These are phyloP conservation scores for Ophion slaviceki DNA, from an alignment of 2,888 invertebrate genomes.

Conservation along the genomic window DNA sequence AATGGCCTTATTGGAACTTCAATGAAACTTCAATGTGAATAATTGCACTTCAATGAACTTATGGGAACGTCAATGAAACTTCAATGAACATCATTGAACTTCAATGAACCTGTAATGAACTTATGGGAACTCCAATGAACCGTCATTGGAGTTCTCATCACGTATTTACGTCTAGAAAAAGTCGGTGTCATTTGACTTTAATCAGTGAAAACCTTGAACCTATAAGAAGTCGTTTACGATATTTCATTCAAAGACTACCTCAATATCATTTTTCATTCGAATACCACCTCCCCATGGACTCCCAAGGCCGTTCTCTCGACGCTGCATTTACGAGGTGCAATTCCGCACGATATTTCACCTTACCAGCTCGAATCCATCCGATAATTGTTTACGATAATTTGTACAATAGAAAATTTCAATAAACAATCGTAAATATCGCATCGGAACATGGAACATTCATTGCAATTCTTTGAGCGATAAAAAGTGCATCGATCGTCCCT, in stretches of 20 bases:
- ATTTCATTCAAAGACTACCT: background rate
- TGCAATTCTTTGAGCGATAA: background rate
- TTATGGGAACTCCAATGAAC: background rate
- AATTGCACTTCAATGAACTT: no score
- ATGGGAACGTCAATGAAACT: no score
- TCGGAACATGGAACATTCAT: background rate
- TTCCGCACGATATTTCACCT: slow-evolving; percentile 16
- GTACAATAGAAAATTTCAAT: slow-evolving; percentile 58
- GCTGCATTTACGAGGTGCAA: slow-evolving; percentile 28
- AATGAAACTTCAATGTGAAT: no score
- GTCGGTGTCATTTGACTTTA: background rate
- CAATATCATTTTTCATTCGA: slow-evolving; percentile 11
- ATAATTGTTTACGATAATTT: slow-evolving; percentile 41
- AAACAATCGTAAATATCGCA: slow-evolving; percentile 30
- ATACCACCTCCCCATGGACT: background rate
- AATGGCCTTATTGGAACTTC: no score
- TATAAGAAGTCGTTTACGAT: background rate
- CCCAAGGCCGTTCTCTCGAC: slow-evolving; percentile 13
- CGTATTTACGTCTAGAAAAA: background rate
- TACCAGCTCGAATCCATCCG: slow-evolving; percentile 49
- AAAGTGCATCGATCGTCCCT: background rate
- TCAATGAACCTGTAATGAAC: no score
- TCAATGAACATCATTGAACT: no score
- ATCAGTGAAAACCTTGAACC: background rate
- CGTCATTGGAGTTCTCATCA: background rate